Base-by-base conservation (phyloP, 2,113 vertebrate genomes). In the Pongo abelii region DNA sequence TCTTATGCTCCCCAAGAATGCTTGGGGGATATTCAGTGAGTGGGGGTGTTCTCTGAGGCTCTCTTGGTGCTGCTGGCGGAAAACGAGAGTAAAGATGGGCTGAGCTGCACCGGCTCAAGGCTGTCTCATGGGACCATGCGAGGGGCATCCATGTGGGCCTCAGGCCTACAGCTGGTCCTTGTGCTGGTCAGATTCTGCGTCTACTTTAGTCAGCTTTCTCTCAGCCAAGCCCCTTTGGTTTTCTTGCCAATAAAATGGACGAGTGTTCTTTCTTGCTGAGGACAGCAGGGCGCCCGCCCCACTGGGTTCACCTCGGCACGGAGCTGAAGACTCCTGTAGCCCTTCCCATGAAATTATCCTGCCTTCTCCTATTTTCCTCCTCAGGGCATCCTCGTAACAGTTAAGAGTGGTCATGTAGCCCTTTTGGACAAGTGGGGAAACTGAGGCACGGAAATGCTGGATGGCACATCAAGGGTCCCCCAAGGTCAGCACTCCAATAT, bases 391-490 rank as follows among this genome's bases (percentile, higher is more conserved):
- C 50, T 48, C 10, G 3, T 55, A 46, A 77, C 64, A 59, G 55
- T 59, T 57, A 61, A 46, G 17, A 64, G 50, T 17, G 7, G 40
- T 5, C 55, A 38, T 27, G 17, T 12, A 7, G 27, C 52, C 43
- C 25, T 70, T 64, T 67, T n/a, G 84, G 52, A 92, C 57, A 88
- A 2, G 20, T 69, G 67, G 86, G 57, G 78, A 92, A 95, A 85
- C 69, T 17, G 46, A 97, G 30, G 81, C 40, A 27, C 72, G 35
- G 85, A 23, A 32, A 35, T 38, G 23, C 35, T 3, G 8, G 27
- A 23, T 57, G 48, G 48, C 25, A 38, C 10, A 0, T 2, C 0
- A 13, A 23, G 59, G 50, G 16, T 57, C 61, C 61, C 20, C 50
- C 1, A 9, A 38, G 50, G 27, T 55, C 5, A 25, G 50, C 6